Evolutionary conservation across 2,888 invertebrate species (phyloP), one percentile per base, ranked within the genome.

Genomic region (Drosophila aldrichi): DNA sequence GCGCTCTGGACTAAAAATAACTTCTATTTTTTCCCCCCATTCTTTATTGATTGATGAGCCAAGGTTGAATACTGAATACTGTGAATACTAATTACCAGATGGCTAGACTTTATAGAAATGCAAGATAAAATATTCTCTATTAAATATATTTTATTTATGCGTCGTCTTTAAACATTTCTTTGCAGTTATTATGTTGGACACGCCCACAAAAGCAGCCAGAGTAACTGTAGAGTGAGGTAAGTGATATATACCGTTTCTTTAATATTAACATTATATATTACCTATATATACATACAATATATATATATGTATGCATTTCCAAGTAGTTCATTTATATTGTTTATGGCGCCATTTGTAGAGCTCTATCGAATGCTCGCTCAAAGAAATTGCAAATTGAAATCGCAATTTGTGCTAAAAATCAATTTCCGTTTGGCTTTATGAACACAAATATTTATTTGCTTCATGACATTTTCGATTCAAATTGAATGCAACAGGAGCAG

Each of bases 381-480:
- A 58, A 46, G n/a, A n/a, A 43, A 54, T 46, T 20, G 40, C 70
- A 70, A 70, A 52, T 56, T 61, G 43, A 57, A 57, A 46, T 58
- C 49, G 20, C 41, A 62, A 70, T 57, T 57, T 46, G 46, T 34
- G 71, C 32, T 56, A 9, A 38, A 70, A 71, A 54, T 73, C 70
- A 73, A 71, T 71, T 72, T 71, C 73, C 73, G 70, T 32, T 71
- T 43, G 48, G 63, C 46, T 71, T 49, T 54, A 49, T 64, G 64
- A 72, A 57, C 63, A 71, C 46, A 61, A 70, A 63, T 57, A 70
- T 70, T 70, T 72, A 64, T 57, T 70, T 72, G 72, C 63, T 29
- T 62, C 62, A 55, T 70, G 62, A 70, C 54, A 54, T 38, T 55
- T 51, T 36, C 49, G 62, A 62, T 70, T 62, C 62, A 62, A 71